phyloP scores from a whole-genome alignment of 2,888 invertebrate species.

The Limnephilus marmoratus region DNA sequence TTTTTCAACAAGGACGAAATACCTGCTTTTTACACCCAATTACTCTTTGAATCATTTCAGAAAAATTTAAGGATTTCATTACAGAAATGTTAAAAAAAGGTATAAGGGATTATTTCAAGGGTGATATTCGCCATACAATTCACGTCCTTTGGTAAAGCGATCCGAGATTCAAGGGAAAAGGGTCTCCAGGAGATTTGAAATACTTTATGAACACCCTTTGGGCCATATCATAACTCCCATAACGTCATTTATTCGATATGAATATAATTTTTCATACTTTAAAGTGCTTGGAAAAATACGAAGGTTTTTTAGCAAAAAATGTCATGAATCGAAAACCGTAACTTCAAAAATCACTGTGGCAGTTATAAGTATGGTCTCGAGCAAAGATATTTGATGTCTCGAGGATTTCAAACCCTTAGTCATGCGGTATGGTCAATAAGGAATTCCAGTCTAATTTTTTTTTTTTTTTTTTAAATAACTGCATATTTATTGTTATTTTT shows the following conservation, averaged over 20 bases:
- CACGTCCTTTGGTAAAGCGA: constrained; percentile 55
- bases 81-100: constrained; percentile 2
- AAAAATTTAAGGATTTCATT: neutral
- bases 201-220: constrained; percentile 19
- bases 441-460: no score
- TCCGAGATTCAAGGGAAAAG: constrained; percentile 36
- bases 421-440: neutral
- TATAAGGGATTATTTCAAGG: constrained; percentile 2
- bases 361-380: neutral
- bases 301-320: neutral
- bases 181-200: neutral
- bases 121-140: constrained; percentile 56
- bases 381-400: neutral
- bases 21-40: neutral
- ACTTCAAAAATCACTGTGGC: neutral
- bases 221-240: constrained; percentile 14
- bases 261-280: neutral
- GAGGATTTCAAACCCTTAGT: neutral
- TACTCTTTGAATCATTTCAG: neutral
- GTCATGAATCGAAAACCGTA: neutral
- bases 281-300: neutral
- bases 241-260: neutral
- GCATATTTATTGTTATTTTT: no score
- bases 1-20: neutral
- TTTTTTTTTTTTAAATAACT: no score